Base-by-base conservation (phyloP, 2,888 invertebrate genomes). In the Brachyopa scutellaris region DNA sequence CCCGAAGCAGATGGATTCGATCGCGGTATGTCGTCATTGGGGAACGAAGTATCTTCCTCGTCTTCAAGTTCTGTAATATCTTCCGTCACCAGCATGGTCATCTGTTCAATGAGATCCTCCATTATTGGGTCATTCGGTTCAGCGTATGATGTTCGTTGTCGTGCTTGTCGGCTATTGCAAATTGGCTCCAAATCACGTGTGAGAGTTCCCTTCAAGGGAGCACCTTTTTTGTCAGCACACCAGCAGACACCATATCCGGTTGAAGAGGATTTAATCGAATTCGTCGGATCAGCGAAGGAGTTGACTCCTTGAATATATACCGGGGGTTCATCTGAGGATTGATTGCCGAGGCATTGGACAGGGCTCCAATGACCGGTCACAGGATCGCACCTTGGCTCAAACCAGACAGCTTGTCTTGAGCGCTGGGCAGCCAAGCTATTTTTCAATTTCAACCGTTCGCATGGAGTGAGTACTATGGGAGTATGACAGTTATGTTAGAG, bases 181-280 rank as follows among this genome's bases (percentile, higher is more conserved):
- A 93, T 91, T 0, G 96, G 96, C 84, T 94, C 93, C 1, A 92
- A 92, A 15, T 95, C 96, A 49, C 96, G 92, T 0, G 95, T 94
- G 51, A 96, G 89, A 0, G 96, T 95, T 0, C 96, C 96, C 88
- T 96, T 96, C 1, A 96, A 90, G 0, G 96, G 95, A 84, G 95
- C 95, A 0, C 96, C 96, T 85, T 94, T 94, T 31, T 94, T 94
- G 86, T 95, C 95, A 1, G 96, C 96, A 88, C 97, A 97, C 97
- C 97, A 97, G 87, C 96, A 97, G 0, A 97, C 95, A 2, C 95
- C 95, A 87, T 94, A 92, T 0, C 86, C 86, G 31, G 84, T 83
- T 0, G 49, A 15, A 26, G 66, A 47, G 0, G 70, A 13, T n/a
- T 33, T 67, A 9, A 51, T 70, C 1, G 47, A 19, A 11, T 45